phyloP scores from a whole-genome alignment of 2,113 vertebrate genomes.

The Tamias sibiricus region DNA sequence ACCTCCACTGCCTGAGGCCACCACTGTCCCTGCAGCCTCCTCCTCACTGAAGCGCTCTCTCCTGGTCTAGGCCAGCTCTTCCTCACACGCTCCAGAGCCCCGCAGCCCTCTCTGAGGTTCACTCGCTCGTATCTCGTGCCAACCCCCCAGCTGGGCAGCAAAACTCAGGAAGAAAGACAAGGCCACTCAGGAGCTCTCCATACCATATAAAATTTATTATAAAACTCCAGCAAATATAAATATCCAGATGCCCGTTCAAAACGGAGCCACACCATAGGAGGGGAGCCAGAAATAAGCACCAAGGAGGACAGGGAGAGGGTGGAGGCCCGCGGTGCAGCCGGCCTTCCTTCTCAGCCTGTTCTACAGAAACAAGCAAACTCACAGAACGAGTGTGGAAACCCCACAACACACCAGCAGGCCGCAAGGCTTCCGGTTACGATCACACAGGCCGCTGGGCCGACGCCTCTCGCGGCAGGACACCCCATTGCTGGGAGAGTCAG shows the following conservation, averaged over 20 bases:
- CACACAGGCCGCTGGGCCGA: neutral
- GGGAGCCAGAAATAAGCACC: conserved; percentile 38
- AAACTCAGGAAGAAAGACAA: neutral
- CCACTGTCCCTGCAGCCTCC: neutral
- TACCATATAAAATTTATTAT: conserved; percentile 83
- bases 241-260: conserved; percentile 62
- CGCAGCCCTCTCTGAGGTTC: neutral
- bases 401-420: neutral
- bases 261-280: neutral
- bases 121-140: fast-evolving
- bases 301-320: neutral
- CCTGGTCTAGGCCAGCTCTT: neutral
- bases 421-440: neutral
- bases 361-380: neutral
- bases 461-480: neutral
- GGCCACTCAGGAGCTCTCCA: neutral
- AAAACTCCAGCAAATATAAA: conserved; percentile 85
- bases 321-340: neutral
- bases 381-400: fast-evolving
- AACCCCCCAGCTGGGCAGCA: fast-evolving
- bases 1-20: fast-evolving
- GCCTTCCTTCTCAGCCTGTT: neutral
- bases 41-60: neutral
- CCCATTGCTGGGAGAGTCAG: neutral
- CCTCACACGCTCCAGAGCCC: neutral